A percentile compares a stretch with the other conserved stretches of the same genome.
phyloP scores from a whole-genome alignment of 2,888 invertebrate species.

The Petrolisthes cinctipes region DNA sequence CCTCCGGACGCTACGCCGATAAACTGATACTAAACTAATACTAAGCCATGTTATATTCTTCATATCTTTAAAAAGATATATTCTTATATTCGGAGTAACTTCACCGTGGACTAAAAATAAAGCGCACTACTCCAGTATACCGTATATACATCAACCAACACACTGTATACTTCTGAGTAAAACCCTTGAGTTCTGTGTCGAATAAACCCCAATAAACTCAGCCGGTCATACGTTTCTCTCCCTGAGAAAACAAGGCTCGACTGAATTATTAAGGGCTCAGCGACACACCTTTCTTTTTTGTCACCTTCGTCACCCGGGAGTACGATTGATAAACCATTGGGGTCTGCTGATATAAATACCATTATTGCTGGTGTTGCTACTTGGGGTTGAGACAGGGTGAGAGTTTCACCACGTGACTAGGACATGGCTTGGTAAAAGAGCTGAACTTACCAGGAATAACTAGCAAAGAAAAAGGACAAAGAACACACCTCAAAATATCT shows the following conservation, averaged over 20 bases:
- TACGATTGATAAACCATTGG: neutral
- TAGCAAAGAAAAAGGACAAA: too few species aligned
- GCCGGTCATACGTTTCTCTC: neutral
- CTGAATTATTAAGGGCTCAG: slow-evolving; percentile 5
- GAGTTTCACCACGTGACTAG: too few species aligned
- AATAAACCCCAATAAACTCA: neutral
- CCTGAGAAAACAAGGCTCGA: neutral
- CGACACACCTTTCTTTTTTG: neutral
- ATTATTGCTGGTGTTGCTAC: neutral
- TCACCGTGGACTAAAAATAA: too few species aligned
- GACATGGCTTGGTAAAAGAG: too few species aligned
- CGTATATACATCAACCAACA: neutral
- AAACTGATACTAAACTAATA: too few species aligned
- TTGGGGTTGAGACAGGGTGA: neutral
- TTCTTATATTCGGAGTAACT: too few species aligned
- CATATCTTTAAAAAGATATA: too few species aligned
- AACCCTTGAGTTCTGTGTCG: neutral
- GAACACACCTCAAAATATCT: too few species aligned
- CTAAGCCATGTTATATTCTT: too few species aligned
- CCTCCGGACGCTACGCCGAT: too few species aligned
- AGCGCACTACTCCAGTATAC: too few species aligned
- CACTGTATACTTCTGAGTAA: neutral
- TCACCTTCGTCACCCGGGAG: neutral
- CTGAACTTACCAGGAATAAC: too few species aligned
- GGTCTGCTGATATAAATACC: neutral